A percentile compares a stretch with the other conserved stretches of the same genome.
phyloP scores from a whole-genome alignment of 1,140 invertebrate species.

The Drosophila virilis region DNA sequence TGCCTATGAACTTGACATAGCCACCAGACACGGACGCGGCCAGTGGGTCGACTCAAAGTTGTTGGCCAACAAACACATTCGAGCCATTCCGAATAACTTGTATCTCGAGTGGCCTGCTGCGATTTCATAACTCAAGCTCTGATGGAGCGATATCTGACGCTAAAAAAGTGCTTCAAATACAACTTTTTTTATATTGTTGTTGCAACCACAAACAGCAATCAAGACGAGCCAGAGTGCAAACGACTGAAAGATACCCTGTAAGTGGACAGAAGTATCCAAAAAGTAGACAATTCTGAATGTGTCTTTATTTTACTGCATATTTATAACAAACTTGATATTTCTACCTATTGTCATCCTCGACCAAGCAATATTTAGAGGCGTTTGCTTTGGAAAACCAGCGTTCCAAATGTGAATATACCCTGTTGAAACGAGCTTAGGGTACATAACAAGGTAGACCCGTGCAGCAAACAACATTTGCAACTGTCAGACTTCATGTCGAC shows the following conservation, averaged over 20 bases:
- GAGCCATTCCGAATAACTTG: conserved; percentile 4
- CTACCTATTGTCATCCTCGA: too few relatives aligned
- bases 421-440: neutral
- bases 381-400: too few relatives aligned
- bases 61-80: conserved; percentile 30
- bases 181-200: neutral
- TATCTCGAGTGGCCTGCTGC: conserved; percentile 14
- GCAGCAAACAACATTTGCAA: conserved; percentile 57
- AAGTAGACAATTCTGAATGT: too few relatives aligned
- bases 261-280: neutral
- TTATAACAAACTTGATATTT: too few relatives aligned
- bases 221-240: too few relatives aligned
- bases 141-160: conserved; percentile 12
- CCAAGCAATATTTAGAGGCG: too few relatives aligned
- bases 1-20: conserved; percentile 49
- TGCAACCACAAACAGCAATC: neutral
- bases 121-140: conserved; percentile 41
- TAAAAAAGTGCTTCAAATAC: conserved; percentile 15
- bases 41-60: conserved; percentile 35
- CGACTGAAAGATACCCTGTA: neutral
- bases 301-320: too few relatives aligned
- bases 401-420: neutral
- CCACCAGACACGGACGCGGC: conserved; percentile 11
- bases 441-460: conserved; percentile 4
- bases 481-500: conserved; percentile 79